Percentiles rank a stretch among this genome's conserved stretches.
Evolutionary conservation across 2,113 vertebrate species (phyloP).

Genomic region (Jacana jacana): DNA sequence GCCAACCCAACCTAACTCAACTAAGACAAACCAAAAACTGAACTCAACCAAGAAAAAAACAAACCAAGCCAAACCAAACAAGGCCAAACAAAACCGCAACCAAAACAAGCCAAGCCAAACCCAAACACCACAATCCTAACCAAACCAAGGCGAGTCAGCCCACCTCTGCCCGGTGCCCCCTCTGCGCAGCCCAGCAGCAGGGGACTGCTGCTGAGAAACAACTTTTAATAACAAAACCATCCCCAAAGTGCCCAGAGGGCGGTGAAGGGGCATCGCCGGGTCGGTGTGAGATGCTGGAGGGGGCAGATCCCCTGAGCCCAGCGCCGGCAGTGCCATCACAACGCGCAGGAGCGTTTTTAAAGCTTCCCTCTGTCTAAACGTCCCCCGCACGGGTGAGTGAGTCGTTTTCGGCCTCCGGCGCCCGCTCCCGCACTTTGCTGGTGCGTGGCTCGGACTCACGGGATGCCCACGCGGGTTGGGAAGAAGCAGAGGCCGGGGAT

Average conservation of each 20-base stretch:
- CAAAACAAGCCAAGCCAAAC: not conserved
- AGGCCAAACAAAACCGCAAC: no score
- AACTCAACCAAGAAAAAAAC: not conserved
- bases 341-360: not conserved
- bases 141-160: not conserved
- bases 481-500: not conserved
- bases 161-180: not conserved
- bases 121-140: not conserved
- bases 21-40: not conserved
- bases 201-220: not conserved
- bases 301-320: not conserved
- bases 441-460: not conserved
- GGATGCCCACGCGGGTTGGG: not conserved
- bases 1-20: not conserved
- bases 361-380: not conserved
- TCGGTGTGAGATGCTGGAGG: not conserved
- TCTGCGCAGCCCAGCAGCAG: rapidly evolving
- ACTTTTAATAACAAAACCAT: not conserved
- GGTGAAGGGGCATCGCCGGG: not conserved
- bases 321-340: rapidly evolving
- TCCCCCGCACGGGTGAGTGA: no score
- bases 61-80: not conserved
- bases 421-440: not conserved
- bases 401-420: not conserved
- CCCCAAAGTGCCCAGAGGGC: not conserved